Conservation (phyloP, 1,140 invertebrate species). For the Chrysoperla carnea region DNA sequence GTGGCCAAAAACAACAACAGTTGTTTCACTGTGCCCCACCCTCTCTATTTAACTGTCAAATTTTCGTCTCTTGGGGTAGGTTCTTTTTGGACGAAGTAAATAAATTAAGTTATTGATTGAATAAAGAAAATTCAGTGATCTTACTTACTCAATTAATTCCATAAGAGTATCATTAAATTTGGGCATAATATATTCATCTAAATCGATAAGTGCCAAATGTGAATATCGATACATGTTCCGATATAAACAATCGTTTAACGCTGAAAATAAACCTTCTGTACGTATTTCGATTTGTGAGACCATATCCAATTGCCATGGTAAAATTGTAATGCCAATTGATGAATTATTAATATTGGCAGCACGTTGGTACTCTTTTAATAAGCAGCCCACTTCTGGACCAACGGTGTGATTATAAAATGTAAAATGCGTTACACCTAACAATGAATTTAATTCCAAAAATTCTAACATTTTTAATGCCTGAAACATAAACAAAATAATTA, state of each 20-base stretch:
- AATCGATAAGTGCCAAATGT: constrained; percentile 70
- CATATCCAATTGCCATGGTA: constrained; percentile 83
- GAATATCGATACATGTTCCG: constrained; percentile 67
- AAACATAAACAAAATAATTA: constrained; percentile 8
- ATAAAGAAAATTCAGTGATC: constrained; percentile 1
- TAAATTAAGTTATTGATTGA: too few species aligned
- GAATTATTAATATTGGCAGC: constrained; percentile 31
- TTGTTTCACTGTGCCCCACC: too few species aligned
- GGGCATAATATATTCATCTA: constrained; percentile 84
- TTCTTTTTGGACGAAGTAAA: too few species aligned
- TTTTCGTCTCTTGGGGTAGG: too few species aligned
- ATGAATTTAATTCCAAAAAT: constrained; percentile 76
- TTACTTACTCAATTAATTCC: constrained; percentile 37
- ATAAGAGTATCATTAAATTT: constrained; percentile 50
- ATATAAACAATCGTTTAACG: constrained; percentile 86
- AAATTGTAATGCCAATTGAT: constrained; percentile 37
- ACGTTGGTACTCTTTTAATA: constrained; percentile 51
- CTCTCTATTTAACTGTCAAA: too few species aligned
- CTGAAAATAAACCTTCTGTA: constrained; percentile 81
- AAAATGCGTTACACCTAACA: constrained; percentile 76
- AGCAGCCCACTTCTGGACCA: constrained; percentile 54
- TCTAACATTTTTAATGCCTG: constrained; percentile 69
- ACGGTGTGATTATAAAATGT: constrained; percentile 87
- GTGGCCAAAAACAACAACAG: too few species aligned
- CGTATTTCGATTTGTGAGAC: constrained; percentile 78